A percentile compares a stretch with the other conserved stretches of the same genome.
Conservation (phyloP, 2,797 vertebrate genomes). For the Enteromius afrohamiltoni region DNA sequence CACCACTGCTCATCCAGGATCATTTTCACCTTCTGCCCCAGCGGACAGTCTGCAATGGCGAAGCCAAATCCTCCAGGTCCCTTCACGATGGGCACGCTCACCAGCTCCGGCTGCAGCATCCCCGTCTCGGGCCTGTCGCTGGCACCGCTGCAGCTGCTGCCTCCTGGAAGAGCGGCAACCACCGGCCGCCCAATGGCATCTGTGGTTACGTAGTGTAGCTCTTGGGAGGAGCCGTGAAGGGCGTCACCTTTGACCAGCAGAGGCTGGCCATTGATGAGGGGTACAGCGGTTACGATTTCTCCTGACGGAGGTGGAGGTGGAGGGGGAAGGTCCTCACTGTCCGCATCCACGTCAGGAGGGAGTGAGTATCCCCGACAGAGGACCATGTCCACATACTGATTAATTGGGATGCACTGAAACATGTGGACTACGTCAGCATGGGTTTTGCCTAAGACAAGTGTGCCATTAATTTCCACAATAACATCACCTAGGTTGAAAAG, state of each 20-base stretch:
- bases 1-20: conserved; percentile 98
- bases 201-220: conserved; percentile 77
- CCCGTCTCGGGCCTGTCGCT: conserved; percentile 78
- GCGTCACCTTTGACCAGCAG: conserved; percentile 81
- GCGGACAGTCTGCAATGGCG: conserved; percentile 93
- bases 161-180: conserved; percentile 72
- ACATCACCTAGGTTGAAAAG: conserved; percentile 84
- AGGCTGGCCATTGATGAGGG: conserved; percentile 78
- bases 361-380: conserved; percentile 96
- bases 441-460: conserved; percentile 94
- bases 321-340: conserved; percentile 67
- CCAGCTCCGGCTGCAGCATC: conserved; percentile 87
- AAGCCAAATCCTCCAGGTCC: conserved; percentile 97
- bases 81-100: conserved; percentile 89
- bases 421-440: conserved; percentile 98
- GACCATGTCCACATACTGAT: conserved; percentile 94
- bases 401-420: conserved; percentile 95
- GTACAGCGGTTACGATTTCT: conserved; percentile 69
- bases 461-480: conserved; percentile 94
- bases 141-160: conserved; percentile 73
- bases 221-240: conserved; percentile 77
- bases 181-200: conserved; percentile 73
- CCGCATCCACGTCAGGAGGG: conserved; percentile 83
- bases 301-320: conserved; percentile 66
- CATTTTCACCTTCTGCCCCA: conserved; percentile 98